These are phyloP conservation scores for Hapalemur alaotrensis DNA, from an alignment of 2,797 vertebrate species.

Conservation along the genomic window DNA sequence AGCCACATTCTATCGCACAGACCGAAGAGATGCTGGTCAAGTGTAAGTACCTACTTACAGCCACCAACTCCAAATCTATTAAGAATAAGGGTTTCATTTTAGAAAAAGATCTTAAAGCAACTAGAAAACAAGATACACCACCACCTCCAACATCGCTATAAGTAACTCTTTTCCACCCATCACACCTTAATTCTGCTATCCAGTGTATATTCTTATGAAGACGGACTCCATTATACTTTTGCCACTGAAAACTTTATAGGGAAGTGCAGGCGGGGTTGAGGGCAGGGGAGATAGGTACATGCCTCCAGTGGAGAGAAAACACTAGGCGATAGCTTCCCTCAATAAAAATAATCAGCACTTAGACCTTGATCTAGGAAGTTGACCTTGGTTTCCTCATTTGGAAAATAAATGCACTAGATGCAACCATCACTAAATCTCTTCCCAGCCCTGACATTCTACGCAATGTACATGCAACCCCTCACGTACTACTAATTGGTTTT, in stretches of 20 bases:
- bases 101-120: not conserved
- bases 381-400: not conserved
- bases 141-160: too few species aligned
- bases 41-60: not conserved
- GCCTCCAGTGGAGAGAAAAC: not conserved
- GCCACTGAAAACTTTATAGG: not conserved
- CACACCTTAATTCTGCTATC: not conserved
- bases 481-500: not conserved
- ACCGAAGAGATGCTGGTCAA: not conserved
- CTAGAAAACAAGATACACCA: not conserved
- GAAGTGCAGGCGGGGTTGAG: not conserved
- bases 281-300: not conserved
- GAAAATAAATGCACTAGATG: not conserved
- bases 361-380: not conserved
- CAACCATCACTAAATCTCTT: not conserved
- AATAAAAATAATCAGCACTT: not conserved
- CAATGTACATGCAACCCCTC: accelerated
- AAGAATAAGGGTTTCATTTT: not conserved
- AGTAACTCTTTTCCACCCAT: not conserved
- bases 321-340: not conserved
- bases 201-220: not conserved
- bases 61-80: not conserved
- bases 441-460: not conserved
- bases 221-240: too few species aligned
- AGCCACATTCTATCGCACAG: not conserved